A percentile compares a stretch with the other conserved stretches of the same genome.
Evolutionary conservation across 2,888 invertebrate species (phyloP).

Genomic region (Deladenus siricidicola): DNA sequence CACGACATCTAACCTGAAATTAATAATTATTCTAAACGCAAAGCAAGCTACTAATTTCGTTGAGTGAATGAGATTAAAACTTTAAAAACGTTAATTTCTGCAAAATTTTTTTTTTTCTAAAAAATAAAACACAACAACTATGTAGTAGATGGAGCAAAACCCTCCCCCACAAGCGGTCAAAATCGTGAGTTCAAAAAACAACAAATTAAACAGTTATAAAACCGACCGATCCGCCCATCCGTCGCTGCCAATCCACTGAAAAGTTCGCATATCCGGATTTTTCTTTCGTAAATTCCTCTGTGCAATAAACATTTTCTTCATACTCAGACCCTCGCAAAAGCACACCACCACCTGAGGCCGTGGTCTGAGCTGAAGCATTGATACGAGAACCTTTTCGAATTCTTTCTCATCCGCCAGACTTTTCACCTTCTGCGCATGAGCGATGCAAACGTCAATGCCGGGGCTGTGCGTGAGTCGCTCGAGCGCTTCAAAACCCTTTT

Average conservation of each 20-base stretch:
- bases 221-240: slow-evolving; percentile 44
- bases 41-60: no score
- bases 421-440: slow-evolving; percentile 63
- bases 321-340: slow-evolving; percentile 70
- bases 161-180: no score
- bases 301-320: slow-evolving; percentile 54
- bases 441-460: slow-evolving; percentile 64
- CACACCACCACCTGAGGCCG: slow-evolving; percentile 59
- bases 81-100: not conserved
- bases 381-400: slow-evolving; percentile 36
- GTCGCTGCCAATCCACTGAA: slow-evolving; percentile 53
- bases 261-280: slow-evolving; percentile 26
- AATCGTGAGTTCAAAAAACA: no score
- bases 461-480: slow-evolving; percentile 56
- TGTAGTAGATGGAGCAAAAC: no score
- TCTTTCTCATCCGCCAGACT: slow-evolving; percentile 42
- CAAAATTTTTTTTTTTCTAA: not conserved
- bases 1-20: slow-evolving; percentile 63
- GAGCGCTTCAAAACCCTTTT: slow-evolving; percentile 67
- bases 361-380: slow-evolving; percentile 34
- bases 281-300: slow-evolving; percentile 35
- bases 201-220: no score
- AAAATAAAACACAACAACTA: no score
- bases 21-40: no score
- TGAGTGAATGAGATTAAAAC: no score